A percentile compares a stretch with the other conserved stretches of the same genome.
These are phyloP conservation scores for Lasioglossum zephyrum DNA, from an alignment of 2,888 invertebrate genomes.

Conservation along the genomic window DNA sequence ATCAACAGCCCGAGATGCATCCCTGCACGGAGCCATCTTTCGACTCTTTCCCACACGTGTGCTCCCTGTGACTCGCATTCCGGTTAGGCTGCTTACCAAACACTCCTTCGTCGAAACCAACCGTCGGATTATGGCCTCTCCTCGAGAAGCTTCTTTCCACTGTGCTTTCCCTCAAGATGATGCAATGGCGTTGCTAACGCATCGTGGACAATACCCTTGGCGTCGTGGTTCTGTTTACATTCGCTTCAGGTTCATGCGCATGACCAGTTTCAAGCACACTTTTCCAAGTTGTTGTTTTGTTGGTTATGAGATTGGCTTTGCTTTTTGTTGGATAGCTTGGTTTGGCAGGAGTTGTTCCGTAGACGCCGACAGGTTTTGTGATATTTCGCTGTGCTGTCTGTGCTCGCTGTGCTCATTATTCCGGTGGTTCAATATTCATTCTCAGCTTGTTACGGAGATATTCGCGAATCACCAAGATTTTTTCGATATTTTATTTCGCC, in stretches of 20 bases:
- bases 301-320: neutral
- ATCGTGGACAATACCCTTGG: neutral
- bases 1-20: neutral
- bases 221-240: conserved; percentile 17
- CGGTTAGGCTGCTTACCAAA: conserved; percentile 16
- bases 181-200: neutral
- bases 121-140: neutral
- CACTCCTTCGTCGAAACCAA: neutral
- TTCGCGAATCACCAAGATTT: neutral
- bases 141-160: neutral
- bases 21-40: conserved; percentile 67
- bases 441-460: neutral
- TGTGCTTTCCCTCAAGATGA: neutral
- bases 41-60: conserved; percentile 46
- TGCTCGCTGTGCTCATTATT: neutral
- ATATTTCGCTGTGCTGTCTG: neutral
- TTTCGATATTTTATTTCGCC: neutral
- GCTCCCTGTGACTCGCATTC: conserved; percentile 26
- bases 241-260: neutral
- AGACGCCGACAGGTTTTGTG: neutral
- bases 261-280: neutral
- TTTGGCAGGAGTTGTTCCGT: neutral
- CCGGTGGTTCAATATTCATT: neutral
- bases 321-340: neutral
- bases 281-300: neutral